Base-by-base conservation (phyloP, 2,113 vertebrate species). In the Pandion haliaetus region DNA sequence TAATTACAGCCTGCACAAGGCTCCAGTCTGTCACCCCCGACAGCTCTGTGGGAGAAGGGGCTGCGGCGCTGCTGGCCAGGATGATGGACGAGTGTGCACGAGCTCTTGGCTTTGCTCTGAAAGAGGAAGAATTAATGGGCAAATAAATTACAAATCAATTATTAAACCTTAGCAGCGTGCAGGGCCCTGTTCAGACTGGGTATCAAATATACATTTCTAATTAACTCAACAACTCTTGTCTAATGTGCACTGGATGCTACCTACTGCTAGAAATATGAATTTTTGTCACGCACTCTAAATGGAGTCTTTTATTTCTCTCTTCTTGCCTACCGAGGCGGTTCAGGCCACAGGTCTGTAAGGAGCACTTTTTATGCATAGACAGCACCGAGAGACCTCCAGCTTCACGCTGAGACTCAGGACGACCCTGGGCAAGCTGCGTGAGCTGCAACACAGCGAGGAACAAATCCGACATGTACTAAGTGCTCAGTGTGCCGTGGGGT, bases 111-210 rank as follows among this genome's bases (percentile, higher is more conserved):
- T 82, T 1, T 6, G 2, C 94, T 74, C 89, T 78, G 94, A 86
- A 86, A 91, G 87, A 86, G 90, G 82, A 16, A 88, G 94, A 95
- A 97, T 95, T 95, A 96, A 97, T 97, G 96, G 90, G 94, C 96
- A 97, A 96, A 97, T 97, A 96, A 97, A 97, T 97, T 96, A 97
- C 93, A 65, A 95, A 97, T 97, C 96, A 96, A 94, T 97, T 97
- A 97, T 97, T 97, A 97, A 97, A 89, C 86, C 96, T 85, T 2
- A 49, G 92, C n/a, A 14, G 76, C 24, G 36, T 17, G 86, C 94
- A 31, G 94, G 91, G 80, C 95, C 38, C 70, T 9, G 84, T 34
- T 94, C 88, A 36, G 85, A 1, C 62, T 19, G 17, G 40, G 45
- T 82, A 96, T 93, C 95, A 83, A 96, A 97, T 95, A 77, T 90